Base-by-base conservation (phyloP, 92 coral and sea anemone genomes). In the Phymanthus crucifer region DNA sequence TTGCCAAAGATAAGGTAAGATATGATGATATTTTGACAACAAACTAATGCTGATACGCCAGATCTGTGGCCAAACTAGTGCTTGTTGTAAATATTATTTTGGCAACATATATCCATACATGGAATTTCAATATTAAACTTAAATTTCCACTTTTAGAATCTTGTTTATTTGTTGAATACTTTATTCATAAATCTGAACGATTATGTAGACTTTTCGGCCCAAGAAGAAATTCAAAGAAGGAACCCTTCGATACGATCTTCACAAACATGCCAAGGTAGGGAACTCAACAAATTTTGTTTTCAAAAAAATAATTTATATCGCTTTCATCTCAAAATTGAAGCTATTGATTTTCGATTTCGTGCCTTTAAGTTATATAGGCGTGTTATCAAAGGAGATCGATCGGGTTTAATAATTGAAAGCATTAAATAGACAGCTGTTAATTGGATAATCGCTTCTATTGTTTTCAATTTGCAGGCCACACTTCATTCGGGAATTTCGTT, bases 261-360 rank as follows among this genome's bases (percentile, higher is more conserved):
- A 95, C 86, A 95, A 95, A 57, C 97, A 93, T 29, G 96, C 99
- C 11, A 95, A 93, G 97, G 99, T 95, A 70, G 67, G 2, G 10
- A 48, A 12, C 10, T 31, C 5, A 26, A 35, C 3, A 36, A 24
- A 14, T 38, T 19, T 33, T 34, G 17, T 32, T 9, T 0, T 34
- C 43, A 34, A 18, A 29, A 34, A 2, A 66, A 66, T 38, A n/a
- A n/a, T n/a, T 26, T 6, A 29, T 50, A 40, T 70, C 71, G 73
- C 64, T 77, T 77, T 64, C 57, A 72, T 65, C 75, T 57, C n/a
- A 27, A 58, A n/a, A 56, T 33, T 78, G 6, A 27, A 48, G 52
- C 67, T 40, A 16, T n/a, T 18, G 46, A n/a, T 34, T 38, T 11
- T 78, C 6, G 26, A 14, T 37, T 76, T 6, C 17, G 32, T 83